A percentile compares a stretch with the other conserved stretches of the same genome.
Conservation (phyloP, 2,113 vertebrate genomes). For the Ochotona princeps region DNA sequence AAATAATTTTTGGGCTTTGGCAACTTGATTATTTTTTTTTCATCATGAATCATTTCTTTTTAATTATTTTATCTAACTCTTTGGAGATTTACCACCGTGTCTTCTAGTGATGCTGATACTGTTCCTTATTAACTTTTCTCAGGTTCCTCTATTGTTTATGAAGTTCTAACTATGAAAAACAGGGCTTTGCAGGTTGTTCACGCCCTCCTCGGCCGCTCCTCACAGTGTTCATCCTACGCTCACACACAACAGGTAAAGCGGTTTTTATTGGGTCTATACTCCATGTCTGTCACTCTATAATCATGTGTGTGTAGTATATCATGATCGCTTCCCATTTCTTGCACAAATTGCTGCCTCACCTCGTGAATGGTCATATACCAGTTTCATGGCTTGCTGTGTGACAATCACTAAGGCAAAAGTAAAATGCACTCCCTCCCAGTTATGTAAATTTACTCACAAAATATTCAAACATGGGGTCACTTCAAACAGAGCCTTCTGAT, state of each 20-base stretch:
- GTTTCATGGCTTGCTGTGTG: neutral
- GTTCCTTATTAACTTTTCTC: neutral
- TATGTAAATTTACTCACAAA: neutral
- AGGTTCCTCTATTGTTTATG: neutral
- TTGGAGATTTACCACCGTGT: neutral
- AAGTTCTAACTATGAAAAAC: neutral
- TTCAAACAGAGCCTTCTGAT: neutral
- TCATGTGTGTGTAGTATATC: neutral
- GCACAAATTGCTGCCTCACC: neutral
- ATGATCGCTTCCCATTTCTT: neutral
- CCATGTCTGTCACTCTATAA: neutral
- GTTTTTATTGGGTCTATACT: neutral
- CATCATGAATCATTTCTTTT: neutral
- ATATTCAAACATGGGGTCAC: neutral
- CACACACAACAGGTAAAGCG: neutral
- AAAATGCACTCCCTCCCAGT: neutral
- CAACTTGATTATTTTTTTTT: neutral
- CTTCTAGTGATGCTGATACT: neutral
- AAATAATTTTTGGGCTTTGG: neutral
- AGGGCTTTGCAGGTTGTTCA: neutral
- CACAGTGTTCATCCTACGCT: neutral
- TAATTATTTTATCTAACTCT: neutral
- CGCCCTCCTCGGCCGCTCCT: rapidly evolving
- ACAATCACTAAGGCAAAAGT: neutral
- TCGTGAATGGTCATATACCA: neutral